Evolutionary conservation across 2,797 vertebrate species (phyloP).

Genomic region (Intellagama lesueurii): DNA sequence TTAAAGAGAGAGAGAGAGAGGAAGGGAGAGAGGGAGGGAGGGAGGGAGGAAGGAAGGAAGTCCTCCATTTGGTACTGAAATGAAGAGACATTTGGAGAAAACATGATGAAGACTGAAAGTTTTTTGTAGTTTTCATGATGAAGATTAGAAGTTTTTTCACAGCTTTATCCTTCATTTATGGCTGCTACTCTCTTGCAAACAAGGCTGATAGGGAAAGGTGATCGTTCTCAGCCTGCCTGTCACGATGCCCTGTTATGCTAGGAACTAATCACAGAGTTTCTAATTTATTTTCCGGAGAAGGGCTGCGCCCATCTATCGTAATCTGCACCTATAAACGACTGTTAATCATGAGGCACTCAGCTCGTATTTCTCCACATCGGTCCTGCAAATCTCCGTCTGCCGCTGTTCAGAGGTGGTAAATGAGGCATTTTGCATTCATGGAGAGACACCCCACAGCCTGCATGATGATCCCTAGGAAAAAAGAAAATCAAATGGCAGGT

Average conservation of each 20-base stretch:
- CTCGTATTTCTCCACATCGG: not conserved
- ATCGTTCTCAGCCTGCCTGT: conserved; percentile 17
- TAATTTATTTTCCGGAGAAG: not conserved
- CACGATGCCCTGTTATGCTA: conserved; percentile 6
- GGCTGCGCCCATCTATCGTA: not conserved
- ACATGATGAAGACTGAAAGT: not conserved
- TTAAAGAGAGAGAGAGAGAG: not conserved
- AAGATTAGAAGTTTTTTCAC: no score
- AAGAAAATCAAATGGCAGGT: conserved; percentile 48
- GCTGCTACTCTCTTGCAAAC: not conserved
- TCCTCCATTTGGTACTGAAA: no score
- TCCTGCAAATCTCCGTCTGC: not conserved
- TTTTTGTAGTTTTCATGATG: not conserved
- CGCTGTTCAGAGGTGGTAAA: not conserved
- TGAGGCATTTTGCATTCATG: conserved; percentile 33
- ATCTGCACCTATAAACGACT: not conserved
- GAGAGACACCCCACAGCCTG: not conserved
- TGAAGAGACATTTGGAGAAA: no score
- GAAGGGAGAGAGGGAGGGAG: not conserved
- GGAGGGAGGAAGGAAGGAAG: no score
- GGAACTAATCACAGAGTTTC: not conserved
- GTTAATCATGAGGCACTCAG: not conserved
- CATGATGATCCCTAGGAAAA: not conserved
- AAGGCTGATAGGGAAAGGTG: not conserved
- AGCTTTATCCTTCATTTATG: not conserved